Conservation (phyloP, 1,140 invertebrate genomes). For the Eupeodes corollae region DNA sequence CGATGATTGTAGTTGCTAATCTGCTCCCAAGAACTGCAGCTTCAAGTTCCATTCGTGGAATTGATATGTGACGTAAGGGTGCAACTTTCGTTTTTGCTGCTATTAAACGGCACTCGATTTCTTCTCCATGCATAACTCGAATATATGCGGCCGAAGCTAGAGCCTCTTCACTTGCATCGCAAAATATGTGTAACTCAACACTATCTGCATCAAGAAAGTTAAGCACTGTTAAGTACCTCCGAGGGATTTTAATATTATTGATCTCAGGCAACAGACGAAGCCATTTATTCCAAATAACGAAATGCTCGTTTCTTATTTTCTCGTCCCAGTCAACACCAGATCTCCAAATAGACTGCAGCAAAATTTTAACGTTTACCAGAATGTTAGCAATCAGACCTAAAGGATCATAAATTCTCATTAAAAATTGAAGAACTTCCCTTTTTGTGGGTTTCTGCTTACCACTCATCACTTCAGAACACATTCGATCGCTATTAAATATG, state of each 20-base stretch:
- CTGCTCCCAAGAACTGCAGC: slow-evolving; percentile 31
- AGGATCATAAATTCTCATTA: no score
- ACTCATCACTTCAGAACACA: no score
- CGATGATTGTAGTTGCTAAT: no score
- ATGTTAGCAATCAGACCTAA: slow-evolving; percentile 8
- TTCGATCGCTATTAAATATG: no score
- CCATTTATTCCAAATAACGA: slow-evolving; percentile 1
- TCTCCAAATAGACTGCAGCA: slow-evolving; percentile 13
- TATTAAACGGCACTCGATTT: neutral
- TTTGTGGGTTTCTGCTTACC: no score
- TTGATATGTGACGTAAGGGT: slow-evolving; percentile 22
- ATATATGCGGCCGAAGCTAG: slow-evolving; percentile 3
- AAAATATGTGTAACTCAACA: slow-evolving; percentile 3
- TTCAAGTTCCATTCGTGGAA: no score
- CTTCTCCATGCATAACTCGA: neutral
- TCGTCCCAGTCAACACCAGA: slow-evolving; percentile 12
- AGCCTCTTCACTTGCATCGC: neutral
- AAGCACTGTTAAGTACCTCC: neutral
- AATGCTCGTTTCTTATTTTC: neutral
- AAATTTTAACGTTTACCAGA: slow-evolving; percentile 6
- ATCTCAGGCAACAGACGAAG: neutral
- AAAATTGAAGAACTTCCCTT: no score
- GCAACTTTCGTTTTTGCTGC: slow-evolving; percentile 27
- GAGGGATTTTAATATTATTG: neutral
- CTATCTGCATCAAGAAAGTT: no score